Evolutionary conservation across 2,113 vertebrate genomes (phyloP).

Genomic region (Nymphicus hollandicus): DNA sequence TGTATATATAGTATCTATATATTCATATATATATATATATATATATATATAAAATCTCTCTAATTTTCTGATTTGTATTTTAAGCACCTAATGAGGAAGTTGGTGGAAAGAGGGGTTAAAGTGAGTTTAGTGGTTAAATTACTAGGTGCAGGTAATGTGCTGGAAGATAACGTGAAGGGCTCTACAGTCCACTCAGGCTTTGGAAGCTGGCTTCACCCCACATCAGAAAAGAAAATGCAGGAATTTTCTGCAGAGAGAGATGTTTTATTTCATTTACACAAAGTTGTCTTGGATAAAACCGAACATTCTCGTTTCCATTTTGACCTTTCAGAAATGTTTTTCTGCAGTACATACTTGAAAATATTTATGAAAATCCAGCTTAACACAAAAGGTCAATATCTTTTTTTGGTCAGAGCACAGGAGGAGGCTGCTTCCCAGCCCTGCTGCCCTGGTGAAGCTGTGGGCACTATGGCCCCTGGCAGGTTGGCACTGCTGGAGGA

Average conservation of each 20-base stretch:
- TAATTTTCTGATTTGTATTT: neutral
- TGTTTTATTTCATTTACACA: neutral
- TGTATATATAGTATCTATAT: too few species aligned
- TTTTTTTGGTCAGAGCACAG: rapidly evolving
- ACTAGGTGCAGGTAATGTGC: neutral
- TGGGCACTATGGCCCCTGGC: neutral
- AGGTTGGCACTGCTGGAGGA: rapidly evolving
- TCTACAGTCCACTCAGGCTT: neutral
- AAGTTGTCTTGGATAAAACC: neutral
- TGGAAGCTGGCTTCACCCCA: neutral
- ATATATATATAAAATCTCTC: neutral
- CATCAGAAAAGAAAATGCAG: neutral
- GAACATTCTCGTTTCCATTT: neutral
- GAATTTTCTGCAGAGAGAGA: neutral
- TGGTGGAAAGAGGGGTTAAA: neutral
- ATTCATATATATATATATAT: too few species aligned
- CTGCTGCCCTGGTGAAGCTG: rapidly evolving
- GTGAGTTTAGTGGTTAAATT: neutral
- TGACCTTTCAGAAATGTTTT: neutral
- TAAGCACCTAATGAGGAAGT: neutral
- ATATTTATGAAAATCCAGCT: neutral
- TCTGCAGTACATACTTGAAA: neutral
- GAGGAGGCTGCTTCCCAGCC: neutral
- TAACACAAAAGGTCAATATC: neutral
- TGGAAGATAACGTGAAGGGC: neutral